Evolutionary conservation across 2,888 invertebrate genomes (phyloP), one percentile per base, ranked within the genome.

Genomic region (Ophonus ardosiacus): DNA sequence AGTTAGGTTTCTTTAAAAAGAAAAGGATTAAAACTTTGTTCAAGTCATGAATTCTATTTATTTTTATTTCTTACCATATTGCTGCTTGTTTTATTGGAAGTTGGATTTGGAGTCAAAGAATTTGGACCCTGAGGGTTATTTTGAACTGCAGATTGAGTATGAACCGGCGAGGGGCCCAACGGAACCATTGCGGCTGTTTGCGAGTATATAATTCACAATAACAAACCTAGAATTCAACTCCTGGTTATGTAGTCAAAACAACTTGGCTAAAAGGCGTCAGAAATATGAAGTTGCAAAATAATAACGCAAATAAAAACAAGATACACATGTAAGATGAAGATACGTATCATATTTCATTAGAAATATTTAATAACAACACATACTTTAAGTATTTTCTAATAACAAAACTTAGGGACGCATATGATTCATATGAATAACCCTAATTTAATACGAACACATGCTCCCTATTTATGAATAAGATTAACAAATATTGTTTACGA

Each of bases 1-100:
- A 99, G 91, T 98, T 99, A 88, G 99, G 98, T 94, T 98, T 98
- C 98, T 98, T 93, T 87, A 95, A 95, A 89, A 89, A 90, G 87
- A 90, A 59, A 38, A 31, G 3, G 6, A 17, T 51, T 51, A 51
- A 51, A 8, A 51, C 13, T 51, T 0, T 51, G 7, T 43, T 43
- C 8, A 78, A 31, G 7, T 76, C 21, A 56, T 56, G 56, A 6
- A 31, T 31, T 31, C 5, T 21, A 38, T 7, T 56, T 84, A 15
- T 81, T 65, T 65, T 15, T 31, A 24, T 5, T 10, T 87, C 89
- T 89, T 89, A 93, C 93, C 89, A 92, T 86, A 88, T 86, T 89
- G 86, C 91, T 91, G 18, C 94, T 93, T 71, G 93, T 93, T 89
- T 93, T 94, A 89, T 93, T 94, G 7, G 93, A 93, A 63, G 93